Conservation (phyloP, 2,888 invertebrate genomes). For the Muschampia plurimacula region DNA sequence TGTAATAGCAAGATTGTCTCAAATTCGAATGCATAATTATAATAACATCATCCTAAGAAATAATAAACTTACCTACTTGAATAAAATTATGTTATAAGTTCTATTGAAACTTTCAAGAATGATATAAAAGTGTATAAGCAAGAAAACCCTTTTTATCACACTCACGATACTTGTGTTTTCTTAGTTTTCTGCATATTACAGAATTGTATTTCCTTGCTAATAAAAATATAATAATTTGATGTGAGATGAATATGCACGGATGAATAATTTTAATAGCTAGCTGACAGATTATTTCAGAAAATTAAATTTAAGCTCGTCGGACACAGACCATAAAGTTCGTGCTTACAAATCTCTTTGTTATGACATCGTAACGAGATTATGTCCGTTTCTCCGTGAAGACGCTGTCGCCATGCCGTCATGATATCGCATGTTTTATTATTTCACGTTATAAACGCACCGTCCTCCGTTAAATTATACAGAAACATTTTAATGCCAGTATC, state of each 20-base stretch:
- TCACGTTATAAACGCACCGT: slow-evolving; percentile 69
- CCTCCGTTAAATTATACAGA: slow-evolving; percentile 69
- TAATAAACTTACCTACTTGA: neutral
- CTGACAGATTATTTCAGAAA: slow-evolving; percentile 85
- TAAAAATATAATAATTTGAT: slow-evolving; percentile 65
- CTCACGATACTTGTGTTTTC: slow-evolving; percentile 9
- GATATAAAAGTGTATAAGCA: neutral
- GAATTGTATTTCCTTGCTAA: slow-evolving; percentile 25
- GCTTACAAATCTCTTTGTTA: slow-evolving; percentile 86
- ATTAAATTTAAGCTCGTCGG: slow-evolving; percentile 85
- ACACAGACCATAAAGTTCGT: slow-evolving; percentile 84
- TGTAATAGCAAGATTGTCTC: slow-evolving; percentile 27
- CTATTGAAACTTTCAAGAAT: neutral
- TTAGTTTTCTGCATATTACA: slow-evolving; percentile 37
- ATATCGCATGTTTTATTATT: slow-evolving; percentile 81
- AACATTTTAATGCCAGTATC: slow-evolving; percentile 69
- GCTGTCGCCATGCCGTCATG: slow-evolving; percentile 71
- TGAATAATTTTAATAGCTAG: slow-evolving; percentile 82
- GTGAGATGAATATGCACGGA: slow-evolving; percentile 58
- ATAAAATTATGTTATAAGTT: neutral
- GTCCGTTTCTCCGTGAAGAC: slow-evolving; percentile 80
- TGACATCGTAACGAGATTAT: slow-evolving; percentile 85
- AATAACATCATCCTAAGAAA: neutral
- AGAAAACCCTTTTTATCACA: too few relatives aligned
- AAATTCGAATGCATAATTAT: neutral